Evolutionary conservation across 2,797 vertebrate species (phyloP).

Genomic region (Gymnothorax javanicus): DNA sequence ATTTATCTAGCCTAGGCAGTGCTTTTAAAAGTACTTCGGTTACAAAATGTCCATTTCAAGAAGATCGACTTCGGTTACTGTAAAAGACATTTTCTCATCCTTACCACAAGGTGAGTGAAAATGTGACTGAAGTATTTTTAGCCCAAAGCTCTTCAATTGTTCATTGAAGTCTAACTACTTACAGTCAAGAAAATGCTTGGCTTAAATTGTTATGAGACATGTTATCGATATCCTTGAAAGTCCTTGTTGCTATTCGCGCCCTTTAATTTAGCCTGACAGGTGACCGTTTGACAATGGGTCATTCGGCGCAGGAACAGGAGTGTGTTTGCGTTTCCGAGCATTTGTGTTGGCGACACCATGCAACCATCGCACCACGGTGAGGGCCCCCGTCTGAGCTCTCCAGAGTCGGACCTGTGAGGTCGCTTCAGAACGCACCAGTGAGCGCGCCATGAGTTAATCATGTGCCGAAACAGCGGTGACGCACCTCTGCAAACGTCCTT

Average conservation of each 20-base stretch:
- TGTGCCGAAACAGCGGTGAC: neutral
- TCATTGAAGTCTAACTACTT: neutral
- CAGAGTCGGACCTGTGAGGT: neutral
- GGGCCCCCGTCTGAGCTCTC: neutral
- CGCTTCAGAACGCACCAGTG: neutral
- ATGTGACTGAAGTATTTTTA: too few species aligned
- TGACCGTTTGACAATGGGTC: neutral
- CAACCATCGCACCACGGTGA: neutral
- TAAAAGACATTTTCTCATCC: too few species aligned
- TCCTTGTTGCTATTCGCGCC: neutral
- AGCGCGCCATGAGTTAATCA: neutral
- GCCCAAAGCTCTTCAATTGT: too few species aligned
- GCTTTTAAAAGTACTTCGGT: too few species aligned
- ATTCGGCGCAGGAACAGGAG: neutral
- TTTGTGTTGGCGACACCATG: constrained; percentile 10
- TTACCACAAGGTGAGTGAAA: too few species aligned
- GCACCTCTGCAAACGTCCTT: neutral
- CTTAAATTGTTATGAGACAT: neutral
- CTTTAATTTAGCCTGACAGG: neutral
- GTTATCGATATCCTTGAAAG: neutral
- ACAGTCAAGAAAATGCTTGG: neutral
- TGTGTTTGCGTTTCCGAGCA: neutral
- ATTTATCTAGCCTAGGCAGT: too few species aligned
- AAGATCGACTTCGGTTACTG: too few species aligned
- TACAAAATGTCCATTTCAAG: too few species aligned